Conservation (phyloP, 2,888 invertebrate species). For the Acholoe squamosa region DNA sequence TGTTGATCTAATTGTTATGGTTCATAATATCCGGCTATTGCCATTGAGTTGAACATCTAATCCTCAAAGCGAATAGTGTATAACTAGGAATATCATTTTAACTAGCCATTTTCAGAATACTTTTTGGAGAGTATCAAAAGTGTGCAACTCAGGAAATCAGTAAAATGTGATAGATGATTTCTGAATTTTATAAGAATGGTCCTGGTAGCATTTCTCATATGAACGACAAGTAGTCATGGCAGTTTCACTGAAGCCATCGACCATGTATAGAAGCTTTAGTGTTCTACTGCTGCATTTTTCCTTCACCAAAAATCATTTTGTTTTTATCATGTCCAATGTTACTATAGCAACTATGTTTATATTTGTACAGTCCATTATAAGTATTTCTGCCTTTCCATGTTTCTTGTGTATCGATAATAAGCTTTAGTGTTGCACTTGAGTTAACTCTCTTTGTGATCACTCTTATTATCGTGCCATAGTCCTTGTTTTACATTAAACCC, state of each 20-base stretch:
- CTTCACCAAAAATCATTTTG: not conserved
- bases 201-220: no score
- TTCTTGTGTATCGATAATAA: slow-evolving; percentile 20
- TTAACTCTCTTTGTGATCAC: slow-evolving; percentile 46
- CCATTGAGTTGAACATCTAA: no score
- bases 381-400: not conserved
- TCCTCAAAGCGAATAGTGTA: no score
- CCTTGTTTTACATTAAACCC: slow-evolving; percentile 28
- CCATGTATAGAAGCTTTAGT: not conserved
- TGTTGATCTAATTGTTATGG: no score
- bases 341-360: slow-evolving; percentile 11
- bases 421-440: slow-evolving; percentile 51
- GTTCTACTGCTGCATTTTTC: not conserved
- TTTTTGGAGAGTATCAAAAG: no score
- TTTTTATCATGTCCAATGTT: not conserved
- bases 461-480: slow-evolving; percentile 29
- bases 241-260: not conserved
- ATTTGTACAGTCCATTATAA: slow-evolving; percentile 19
- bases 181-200: no score
- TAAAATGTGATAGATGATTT: no score
- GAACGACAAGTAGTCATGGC: no score
- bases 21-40: no score
- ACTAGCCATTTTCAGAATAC: no score
- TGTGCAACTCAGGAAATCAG: no score
- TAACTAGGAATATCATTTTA: no score